Percentiles rank a stretch among this genome's conserved stretches.
These are phyloP conservation scores for Dermochelys coriacea DNA, from an alignment of 2,797 vertebrate species.

Conservation along the genomic window DNA sequence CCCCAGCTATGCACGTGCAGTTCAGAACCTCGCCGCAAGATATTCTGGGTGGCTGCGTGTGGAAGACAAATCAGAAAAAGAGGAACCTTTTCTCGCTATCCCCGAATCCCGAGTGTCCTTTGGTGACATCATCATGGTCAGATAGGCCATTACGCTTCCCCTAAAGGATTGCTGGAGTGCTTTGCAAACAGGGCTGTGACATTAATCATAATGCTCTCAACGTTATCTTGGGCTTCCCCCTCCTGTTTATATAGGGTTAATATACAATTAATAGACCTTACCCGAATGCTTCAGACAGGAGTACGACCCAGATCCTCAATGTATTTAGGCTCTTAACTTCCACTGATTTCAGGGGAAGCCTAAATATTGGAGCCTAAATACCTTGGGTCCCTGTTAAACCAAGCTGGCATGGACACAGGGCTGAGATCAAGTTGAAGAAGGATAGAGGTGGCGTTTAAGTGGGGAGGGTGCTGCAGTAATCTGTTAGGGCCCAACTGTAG, in stretches of 20 bases:
- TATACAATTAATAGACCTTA: no score
- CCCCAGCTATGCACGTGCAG: background rate
- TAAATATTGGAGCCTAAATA: no score
- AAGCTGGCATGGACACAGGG: background rate
- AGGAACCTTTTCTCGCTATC: background rate
- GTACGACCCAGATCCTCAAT: no score
- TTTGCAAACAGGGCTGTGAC: background rate
- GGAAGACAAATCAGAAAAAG: background rate
- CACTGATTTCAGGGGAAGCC: no score
- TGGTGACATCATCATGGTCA: background rate
- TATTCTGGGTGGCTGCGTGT: no score
- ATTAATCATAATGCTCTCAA: background rate
- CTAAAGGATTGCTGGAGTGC: background rate
- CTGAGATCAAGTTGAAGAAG: background rate
- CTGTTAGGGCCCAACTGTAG: background rate
- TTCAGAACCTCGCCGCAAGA: background rate
- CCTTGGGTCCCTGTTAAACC: background rate
- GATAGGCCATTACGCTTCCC: background rate
- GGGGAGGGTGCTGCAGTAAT: background rate
- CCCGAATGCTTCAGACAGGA: no score
- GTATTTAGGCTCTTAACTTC: no score
- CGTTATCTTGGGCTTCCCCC: no score
- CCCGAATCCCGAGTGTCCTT: background rate
- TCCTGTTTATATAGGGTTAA: background rate
- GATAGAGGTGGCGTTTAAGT: background rate